phyloP scores from a whole-genome alignment of 2,113 vertebrate species.

The Sinocyclocheilus anshuiensis region DNA sequence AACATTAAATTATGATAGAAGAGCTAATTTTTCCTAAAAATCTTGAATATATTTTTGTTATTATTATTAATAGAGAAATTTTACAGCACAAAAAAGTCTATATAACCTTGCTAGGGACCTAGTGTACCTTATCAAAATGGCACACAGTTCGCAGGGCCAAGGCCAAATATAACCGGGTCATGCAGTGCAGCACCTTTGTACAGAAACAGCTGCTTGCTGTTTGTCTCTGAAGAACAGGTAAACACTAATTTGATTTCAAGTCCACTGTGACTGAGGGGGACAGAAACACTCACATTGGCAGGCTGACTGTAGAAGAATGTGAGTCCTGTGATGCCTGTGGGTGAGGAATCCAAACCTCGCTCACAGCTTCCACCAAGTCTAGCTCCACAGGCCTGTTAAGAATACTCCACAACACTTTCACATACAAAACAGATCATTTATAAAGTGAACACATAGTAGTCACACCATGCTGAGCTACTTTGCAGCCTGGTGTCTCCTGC shows the following conservation, averaged over 20 bases:
- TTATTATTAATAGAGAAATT: no score
- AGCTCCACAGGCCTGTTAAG: not conserved
- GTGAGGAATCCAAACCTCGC: constrained; percentile 11
- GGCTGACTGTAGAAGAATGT: constrained; percentile 24
- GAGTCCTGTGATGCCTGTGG: constrained; percentile 4
- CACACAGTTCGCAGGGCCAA: constrained; percentile 27
- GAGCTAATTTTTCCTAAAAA: no score
- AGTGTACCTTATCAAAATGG: constrained; percentile 31
- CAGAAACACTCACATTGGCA: constrained; percentile 18
- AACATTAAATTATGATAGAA: not conserved
- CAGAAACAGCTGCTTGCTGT: constrained; percentile 56
- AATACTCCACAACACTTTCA: constrained; percentile 4
- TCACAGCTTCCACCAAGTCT: not conserved
- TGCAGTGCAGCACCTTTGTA: constrained; percentile 50
- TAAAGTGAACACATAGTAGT: constrained; percentile 12
- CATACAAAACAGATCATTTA: constrained; percentile 6
- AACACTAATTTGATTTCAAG: constrained; percentile 59
- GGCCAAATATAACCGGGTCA: constrained; percentile 55
- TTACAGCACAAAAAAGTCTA: not conserved
- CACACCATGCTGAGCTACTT: not conserved
- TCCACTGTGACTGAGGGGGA: not conserved
- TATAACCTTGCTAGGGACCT: constrained; percentile 47
- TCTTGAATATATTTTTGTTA: no score
- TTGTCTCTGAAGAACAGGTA: constrained; percentile 57
- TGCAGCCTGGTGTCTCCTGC: not conserved